Evolutionary conservation across 1,140 invertebrate species (phyloP).

Genomic region (Thaumatotibia leucotreta): DNA sequence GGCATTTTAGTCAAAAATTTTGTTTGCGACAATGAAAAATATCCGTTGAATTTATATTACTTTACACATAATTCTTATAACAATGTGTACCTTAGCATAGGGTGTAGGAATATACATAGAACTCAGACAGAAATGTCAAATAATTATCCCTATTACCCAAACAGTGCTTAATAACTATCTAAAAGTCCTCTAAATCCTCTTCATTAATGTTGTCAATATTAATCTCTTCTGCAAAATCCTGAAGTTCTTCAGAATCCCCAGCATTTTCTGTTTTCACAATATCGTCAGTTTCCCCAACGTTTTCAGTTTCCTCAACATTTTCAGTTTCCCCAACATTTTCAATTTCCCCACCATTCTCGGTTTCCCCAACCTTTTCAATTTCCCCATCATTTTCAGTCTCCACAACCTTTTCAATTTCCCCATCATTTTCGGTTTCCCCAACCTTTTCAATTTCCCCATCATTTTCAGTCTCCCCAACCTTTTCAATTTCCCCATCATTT

Average conservation of each 20-base stretch:
- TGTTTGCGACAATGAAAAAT: too few relatives aligned
- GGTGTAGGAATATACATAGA: too few relatives aligned
- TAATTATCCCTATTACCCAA: too few relatives aligned
- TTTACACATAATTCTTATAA: too few relatives aligned
- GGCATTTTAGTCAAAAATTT: too few relatives aligned
- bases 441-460: too few relatives aligned
- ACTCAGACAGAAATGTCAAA: too few relatives aligned
- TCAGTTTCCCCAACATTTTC: neutral
- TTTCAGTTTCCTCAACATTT: neutral
- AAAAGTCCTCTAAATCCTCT: slow-evolving; percentile 36
- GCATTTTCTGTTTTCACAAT: neutral
- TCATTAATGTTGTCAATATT: slow-evolving; percentile 18
- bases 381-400: neutral
- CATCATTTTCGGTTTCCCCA: neutral
- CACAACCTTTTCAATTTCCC: neutral
- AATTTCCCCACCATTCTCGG: neutral
- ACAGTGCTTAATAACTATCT: neutral
- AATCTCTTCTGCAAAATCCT: neutral
- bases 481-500: too few relatives aligned
- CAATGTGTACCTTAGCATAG: too few relatives aligned
- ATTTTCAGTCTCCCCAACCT: too few relatives aligned
- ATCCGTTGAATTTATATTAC: too few relatives aligned
- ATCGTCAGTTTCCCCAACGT: neutral
- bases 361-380: neutral
- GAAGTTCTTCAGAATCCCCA: slow-evolving; percentile 40